Evolutionary conservation across 2,113 vertebrate species (phyloP).

Genomic region (Pterophyllum scalare): DNA sequence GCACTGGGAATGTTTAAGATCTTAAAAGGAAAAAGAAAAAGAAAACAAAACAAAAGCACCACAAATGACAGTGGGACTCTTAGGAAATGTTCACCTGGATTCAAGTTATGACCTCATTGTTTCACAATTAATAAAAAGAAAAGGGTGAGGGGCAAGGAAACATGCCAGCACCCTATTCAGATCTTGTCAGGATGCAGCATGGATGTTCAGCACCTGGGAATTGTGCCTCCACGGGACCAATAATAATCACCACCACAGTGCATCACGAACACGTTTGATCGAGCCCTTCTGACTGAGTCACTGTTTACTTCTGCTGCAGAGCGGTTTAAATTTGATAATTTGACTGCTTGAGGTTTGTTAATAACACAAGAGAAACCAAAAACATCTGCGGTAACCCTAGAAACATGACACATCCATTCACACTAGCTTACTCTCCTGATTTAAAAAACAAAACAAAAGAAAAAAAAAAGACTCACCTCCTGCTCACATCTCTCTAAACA

Average conservation of each 20-base stretch:
- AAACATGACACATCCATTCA: not conserved
- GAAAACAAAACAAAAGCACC: too few species aligned
- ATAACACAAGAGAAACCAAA: slow-evolving; percentile 16
- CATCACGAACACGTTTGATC: not conserved
- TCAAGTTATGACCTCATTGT: not conserved
- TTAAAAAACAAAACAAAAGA: not conserved
- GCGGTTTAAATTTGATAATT: not conserved
- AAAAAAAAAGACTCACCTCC: not conserved
- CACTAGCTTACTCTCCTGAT: not conserved
- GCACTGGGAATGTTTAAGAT: slow-evolving; percentile 34
- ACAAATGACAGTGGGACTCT: not conserved
- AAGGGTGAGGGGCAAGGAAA: not conserved
- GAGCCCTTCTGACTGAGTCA: not conserved
- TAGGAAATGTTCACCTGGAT: not conserved
- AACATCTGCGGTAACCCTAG: not conserved
- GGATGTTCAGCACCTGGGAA: not conserved
- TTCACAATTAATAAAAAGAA: not conserved
- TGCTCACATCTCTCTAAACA: slow-evolving; percentile 22
- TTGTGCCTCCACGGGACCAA: not conserved
- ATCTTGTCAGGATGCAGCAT: not conserved
- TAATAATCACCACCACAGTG: not conserved
- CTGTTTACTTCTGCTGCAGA: not conserved
- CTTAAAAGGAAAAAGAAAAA: not conserved
- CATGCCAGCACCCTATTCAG: not conserved
- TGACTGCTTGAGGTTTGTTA: slow-evolving; percentile 19